Percentiles rank a stretch among this genome's conserved stretches.
phyloP scores from a whole-genome alignment of 2,113 vertebrate species.

The Apteryx mantelli region DNA sequence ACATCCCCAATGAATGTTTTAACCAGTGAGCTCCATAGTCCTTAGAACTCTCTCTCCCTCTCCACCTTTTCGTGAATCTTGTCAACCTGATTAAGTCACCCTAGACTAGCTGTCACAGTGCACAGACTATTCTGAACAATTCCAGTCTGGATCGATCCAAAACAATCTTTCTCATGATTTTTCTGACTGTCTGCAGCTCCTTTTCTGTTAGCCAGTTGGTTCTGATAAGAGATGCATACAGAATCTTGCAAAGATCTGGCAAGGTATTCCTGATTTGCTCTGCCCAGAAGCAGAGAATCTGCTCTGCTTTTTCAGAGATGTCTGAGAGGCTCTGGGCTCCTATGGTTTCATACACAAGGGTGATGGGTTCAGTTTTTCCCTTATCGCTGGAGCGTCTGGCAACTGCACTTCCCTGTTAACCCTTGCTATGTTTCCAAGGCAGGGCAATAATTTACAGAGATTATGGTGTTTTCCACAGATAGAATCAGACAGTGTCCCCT shows the following conservation, averaged over 20 bases:
- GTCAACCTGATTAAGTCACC: neutral
- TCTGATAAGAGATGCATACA: neutral
- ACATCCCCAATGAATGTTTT: neutral
- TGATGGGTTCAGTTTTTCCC: neutral
- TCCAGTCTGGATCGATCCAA: neutral
- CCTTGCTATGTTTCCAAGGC: neutral
- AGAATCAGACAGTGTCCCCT: neutral
- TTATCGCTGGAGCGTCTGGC: neutral
- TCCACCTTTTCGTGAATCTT: neutral
- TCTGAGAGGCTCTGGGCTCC: neutral
- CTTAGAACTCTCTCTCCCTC: neutral
- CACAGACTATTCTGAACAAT: neutral
- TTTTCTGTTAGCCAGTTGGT: neutral
- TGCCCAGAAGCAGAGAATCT: neutral
- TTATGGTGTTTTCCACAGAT: neutral
- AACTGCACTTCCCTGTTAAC: neutral
- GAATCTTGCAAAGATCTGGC: neutral
- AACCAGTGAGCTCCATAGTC: neutral
- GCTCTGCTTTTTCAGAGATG: neutral
- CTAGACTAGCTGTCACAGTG: neutral
- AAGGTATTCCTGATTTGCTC: neutral
- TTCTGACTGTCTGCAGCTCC: neutral
- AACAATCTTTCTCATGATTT: fast-evolving
- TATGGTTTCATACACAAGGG: neutral
- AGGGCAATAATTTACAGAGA: neutral